A percentile compares a stretch with the other conserved stretches of the same genome.
These are phyloP conservation scores for Coryphaenoides rupestris DNA, from an alignment of 2,113 vertebrate genomes.

Conservation along the genomic window DNA sequence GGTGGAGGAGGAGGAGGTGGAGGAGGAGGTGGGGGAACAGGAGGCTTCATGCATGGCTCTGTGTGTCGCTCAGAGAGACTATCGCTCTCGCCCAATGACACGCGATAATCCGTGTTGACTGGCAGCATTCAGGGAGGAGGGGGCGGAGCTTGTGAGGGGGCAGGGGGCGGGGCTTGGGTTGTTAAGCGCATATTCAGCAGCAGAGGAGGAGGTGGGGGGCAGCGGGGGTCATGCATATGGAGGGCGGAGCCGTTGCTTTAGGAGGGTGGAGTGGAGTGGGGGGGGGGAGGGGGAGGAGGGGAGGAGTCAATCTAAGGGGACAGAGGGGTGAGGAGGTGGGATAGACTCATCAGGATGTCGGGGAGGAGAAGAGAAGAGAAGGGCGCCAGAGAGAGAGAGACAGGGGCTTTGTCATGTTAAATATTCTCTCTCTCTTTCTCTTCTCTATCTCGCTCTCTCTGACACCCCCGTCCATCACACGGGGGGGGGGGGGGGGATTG, in stretches of 20 bases:
- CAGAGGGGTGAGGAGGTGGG: slow-evolving; percentile 1
- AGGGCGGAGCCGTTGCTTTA: slow-evolving; percentile 16
- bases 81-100: neutral
- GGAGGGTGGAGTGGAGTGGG: neutral
- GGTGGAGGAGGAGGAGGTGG: too few relatives aligned
- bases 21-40: neutral
- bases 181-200: neutral
- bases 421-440: slow-evolving; percentile 33
- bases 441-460: slow-evolving; percentile 16
- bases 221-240: neutral
- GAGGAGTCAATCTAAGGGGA: neutral
- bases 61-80: neutral
- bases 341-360: slow-evolving; percentile 48
- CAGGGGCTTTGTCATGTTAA: slow-evolving; percentile 73
- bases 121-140: neutral
- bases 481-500: slow-evolving; percentile 63
- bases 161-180: neutral
- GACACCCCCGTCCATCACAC: slow-evolving; percentile 61
- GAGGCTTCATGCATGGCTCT: neutral
- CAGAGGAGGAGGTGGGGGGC: neutral
- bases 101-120: neutral
- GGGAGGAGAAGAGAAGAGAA: slow-evolving; percentile 47
- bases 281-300: slow-evolving; percentile 9
- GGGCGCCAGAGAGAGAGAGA: slow-evolving; percentile 55
- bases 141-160: too few relatives aligned